A percentile compares a stretch with the other conserved stretches of the same genome.
These are phyloP conservation scores for Dendronephthya gigantea DNA, from an alignment of 64 coral and sea anemone genomes.

Conservation along the genomic window DNA sequence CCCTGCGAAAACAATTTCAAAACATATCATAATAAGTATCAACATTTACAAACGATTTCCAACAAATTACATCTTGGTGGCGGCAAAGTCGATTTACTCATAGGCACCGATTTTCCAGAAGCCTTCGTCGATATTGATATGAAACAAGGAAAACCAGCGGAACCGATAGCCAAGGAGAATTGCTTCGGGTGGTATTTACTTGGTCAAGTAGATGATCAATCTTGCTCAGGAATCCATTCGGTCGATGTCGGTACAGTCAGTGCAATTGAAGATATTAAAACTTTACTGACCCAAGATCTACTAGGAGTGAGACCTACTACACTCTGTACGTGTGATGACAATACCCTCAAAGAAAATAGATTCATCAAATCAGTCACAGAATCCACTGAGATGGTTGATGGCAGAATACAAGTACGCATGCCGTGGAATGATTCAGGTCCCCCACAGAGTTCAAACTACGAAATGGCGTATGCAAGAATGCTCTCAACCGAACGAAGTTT, in stretches of 20 bases:
- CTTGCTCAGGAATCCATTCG: not conserved
- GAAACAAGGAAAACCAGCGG: not conserved
- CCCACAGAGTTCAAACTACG: not conserved
- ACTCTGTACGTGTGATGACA: not conserved
- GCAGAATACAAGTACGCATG: slow-evolving; percentile 2
- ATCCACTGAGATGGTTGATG: not conserved
- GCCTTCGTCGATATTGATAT: not conserved
- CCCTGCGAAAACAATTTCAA: not conserved
- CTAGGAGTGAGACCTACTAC: not conserved
- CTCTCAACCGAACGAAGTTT: not conserved
- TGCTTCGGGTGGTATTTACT: slow-evolving; percentile 2
- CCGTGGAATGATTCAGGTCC: not conserved
- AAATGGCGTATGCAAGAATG: not conserved
- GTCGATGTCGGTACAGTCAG: not conserved
- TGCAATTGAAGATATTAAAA: not conserved
- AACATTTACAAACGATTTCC: not conserved
- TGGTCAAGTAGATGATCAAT: not conserved
- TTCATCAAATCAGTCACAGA: not conserved
- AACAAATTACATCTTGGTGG: not conserved
- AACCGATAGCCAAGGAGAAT: not conserved
- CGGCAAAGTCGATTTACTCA: not conserved
- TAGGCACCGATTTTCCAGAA: not conserved
- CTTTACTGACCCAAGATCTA: not conserved
- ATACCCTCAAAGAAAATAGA: not conserved
- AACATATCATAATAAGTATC: not conserved